Evolutionary conservation across 2,888 invertebrate species (phyloP), one percentile per base, ranked within the genome.

Genomic region (Melanostoma scalare): DNA sequence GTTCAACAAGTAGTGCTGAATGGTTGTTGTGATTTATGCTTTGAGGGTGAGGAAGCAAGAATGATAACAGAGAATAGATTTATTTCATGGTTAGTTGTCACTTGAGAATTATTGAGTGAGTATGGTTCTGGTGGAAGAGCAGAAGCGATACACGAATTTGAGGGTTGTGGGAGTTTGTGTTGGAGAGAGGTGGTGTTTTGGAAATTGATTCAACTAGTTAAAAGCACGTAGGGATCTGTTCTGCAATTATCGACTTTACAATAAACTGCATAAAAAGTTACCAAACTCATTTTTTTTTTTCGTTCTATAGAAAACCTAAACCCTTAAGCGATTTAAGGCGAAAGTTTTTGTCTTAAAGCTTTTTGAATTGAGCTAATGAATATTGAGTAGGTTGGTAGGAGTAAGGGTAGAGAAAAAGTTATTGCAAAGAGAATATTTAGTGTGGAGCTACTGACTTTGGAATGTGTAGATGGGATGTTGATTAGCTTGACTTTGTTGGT

Each of bases 1-100:
- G 48, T 75, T 80, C 75, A 80, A 80, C 75, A 80, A 80, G 80
- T 80, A 71, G 58, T 75, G 20, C 20, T 2, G 10, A 60, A 20
- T 46, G 68, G 63, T 56, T 74, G 38, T 33, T 56, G 2, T 40
- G 60, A 68, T 65, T 61, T 55, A 40, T 48, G 73, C 38, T 52
- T 61, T 48, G 42, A 40, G 78, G 73, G 58, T 44, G 69, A 75
- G 58, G n/a, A 52, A 20, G 52, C 42, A 36, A 50, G 38, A 40
- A 20, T 35, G 36, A 53, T 58, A 30, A 50, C 10, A 65, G 52
- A 38, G 36, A 56, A 35, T 6, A 5, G 61, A 71, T 78, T 58
- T 55, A 65, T 53, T 72, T 38, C 50, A 44, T 58, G 61, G 42
- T 10, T 46, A 76, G 60, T 48, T 55, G 36, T 10, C 50, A 35